Percentiles rank a stretch among this genome's conserved stretches.
Conservation (phyloP, 2,888 invertebrate species). For the Amaurobius ferox region DNA sequence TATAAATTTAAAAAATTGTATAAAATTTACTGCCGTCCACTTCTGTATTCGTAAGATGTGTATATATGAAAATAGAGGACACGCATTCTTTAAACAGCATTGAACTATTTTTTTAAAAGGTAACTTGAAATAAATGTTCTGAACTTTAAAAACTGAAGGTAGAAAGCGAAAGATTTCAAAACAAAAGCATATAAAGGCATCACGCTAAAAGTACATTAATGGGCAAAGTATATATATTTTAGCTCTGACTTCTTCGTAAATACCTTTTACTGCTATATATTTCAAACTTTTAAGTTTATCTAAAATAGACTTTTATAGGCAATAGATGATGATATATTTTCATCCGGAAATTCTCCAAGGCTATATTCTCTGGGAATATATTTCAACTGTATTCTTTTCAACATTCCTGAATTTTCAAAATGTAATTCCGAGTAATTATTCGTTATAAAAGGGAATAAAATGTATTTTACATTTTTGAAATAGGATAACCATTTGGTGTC, state of each 20-base stretch:
- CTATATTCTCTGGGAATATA: background rate
- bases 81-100: too few relatives aligned
- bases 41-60: too few relatives aligned
- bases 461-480: too few relatives aligned
- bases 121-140: too few relatives aligned
- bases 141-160: background rate
- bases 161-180: background rate
- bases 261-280: background rate
- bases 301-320: background rate
- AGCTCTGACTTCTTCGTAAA: background rate
- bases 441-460: too few relatives aligned
- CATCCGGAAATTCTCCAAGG: background rate
- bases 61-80: too few relatives aligned
- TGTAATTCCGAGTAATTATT: too few relatives aligned
- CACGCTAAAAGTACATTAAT: slow-evolving; percentile 2
- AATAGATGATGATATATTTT: background rate
- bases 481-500: too few relatives aligned
- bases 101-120: too few relatives aligned
- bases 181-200: background rate
- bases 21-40: too few relatives aligned
- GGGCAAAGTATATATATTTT: background rate
- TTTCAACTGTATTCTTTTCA: background rate
- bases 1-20: too few relatives aligned
- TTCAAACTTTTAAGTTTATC: background rate
- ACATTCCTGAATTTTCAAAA: background rate